Evolutionary conservation across 2,888 invertebrate species (phyloP).

Genomic region (Macrostomum cliftonense): DNA sequence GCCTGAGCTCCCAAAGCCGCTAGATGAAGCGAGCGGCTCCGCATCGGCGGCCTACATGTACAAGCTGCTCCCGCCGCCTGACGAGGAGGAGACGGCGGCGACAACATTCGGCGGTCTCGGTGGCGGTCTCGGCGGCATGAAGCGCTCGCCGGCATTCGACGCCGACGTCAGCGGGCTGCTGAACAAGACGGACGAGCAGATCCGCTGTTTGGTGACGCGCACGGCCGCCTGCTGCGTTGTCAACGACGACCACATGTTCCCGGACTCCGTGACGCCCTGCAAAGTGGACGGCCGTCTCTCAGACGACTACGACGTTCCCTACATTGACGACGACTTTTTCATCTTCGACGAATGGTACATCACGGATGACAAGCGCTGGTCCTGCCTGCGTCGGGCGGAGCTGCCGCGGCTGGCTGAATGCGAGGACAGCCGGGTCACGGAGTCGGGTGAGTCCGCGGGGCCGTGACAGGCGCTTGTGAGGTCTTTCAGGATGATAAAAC

Average conservation of each 20-base stretch:
- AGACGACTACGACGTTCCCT: conserved; percentile 10
- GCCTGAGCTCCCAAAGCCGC: too few species aligned
- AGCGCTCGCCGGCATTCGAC: too few species aligned
- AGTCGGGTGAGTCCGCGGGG: background rate
- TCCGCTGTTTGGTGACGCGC: background rate
- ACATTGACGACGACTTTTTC: conserved; percentile 11
- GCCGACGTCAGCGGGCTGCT: too few species aligned
- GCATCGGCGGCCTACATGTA: too few species aligned
- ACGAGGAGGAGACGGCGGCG: too few species aligned
- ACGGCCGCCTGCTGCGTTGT: conserved; percentile 1
- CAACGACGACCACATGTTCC: conserved; percentile 11
- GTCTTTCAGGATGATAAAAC: too few species aligned
- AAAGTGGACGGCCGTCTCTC: conserved; percentile 5
- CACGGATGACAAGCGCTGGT: background rate
- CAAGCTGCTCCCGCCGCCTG: too few species aligned
- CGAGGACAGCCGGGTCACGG: background rate
- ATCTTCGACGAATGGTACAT: conserved; percentile 5
- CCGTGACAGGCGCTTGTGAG: background rate
- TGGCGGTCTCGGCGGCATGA: too few species aligned
- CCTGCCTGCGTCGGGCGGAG: background rate
- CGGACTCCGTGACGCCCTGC: conserved; percentile 11
- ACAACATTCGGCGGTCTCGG: too few species aligned
- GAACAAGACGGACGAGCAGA: too few species aligned
- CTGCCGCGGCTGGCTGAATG: background rate
- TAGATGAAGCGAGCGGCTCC: too few species aligned